A percentile compares a stretch with the other conserved stretches of the same genome.
Evolutionary conservation across 2,797 vertebrate genomes (phyloP).

Genomic region (Lithobates sylvaticus): DNA sequence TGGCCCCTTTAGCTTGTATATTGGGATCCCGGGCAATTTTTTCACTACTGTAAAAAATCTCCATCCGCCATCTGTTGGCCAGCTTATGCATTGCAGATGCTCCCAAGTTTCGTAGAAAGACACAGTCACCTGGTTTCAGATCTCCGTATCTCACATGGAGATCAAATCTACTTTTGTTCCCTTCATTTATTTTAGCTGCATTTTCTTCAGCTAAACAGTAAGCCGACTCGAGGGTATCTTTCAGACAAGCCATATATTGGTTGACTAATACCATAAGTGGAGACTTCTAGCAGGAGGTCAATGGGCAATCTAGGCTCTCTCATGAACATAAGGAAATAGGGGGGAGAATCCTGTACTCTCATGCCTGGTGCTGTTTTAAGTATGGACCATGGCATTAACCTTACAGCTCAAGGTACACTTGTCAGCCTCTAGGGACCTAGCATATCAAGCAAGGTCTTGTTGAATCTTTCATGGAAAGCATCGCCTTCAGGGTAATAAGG

Average conservation of each 20-base stretch:
- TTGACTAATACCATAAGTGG: not conserved
- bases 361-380: not conserved
- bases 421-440: not conserved
- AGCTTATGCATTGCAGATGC: too few species aligned
- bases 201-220: not conserved
- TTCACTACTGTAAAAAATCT: too few species aligned
- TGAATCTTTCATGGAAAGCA: conserved; percentile 5
- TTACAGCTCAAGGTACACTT: not conserved
- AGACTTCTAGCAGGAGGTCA: too few species aligned
- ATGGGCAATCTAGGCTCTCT: too few species aligned
- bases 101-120: not conserved
- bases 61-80: too few species aligned
- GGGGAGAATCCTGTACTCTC: too few species aligned
- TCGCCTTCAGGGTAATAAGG: not conserved
- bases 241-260: not conserved
- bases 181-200: conserved; percentile 3
- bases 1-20: too few species aligned
- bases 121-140: not conserved
- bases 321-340: not conserved
- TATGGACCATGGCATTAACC: not conserved
- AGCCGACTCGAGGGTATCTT: not conserved
- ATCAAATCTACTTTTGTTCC: not conserved
- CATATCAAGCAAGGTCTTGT: conserved; percentile 9
- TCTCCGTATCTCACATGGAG: not conserved
- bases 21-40: too few species aligned